Evolutionary conservation across 2,113 vertebrate species (phyloP), one percentile per base, ranked within the genome.

Genomic region (Tenrec ecaudatus): DNA sequence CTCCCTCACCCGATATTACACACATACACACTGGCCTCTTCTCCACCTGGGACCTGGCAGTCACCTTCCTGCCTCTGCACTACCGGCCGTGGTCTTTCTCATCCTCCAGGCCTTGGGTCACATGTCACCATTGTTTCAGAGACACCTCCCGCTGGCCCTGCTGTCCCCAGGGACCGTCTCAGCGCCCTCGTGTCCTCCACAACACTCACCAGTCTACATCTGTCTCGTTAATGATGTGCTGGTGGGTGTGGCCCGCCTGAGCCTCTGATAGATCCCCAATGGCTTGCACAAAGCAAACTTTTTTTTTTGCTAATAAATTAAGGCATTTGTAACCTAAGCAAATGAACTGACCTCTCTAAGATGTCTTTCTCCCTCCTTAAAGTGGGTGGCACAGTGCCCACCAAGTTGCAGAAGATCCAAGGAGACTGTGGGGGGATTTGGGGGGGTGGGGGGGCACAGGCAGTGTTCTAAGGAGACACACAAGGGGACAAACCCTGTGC

Each of bases 41-140:
- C 68, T 17, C 22, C 3, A 1, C 66, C 66, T n/a, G 57, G n/a
- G 75, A 10, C 36, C 80, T 40, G 27, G 1, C 40, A 0, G 3
- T 16, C 19, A n/a, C 82, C 79, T 38, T 73, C 90, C 87, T 33
- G 36, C 16, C 77, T 33, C 76, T 62, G 47, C 27, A 17, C n/a
- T 29, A 33, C 38, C 15, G 1, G 2, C 77, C 40, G 19, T 29
- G 58, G 8, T 14, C 31, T 77, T 57, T 40, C 68, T 47, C 27
- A 29, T 11, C 47, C 43, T 68, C 80, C 80, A 60, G 4, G 25
- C 17, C 27, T 16, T 66, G 43, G 19, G 38, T 3, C 22, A 27
- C 36, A 25, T 3, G 33, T 9, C 23, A 20, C 22, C 10, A 0
- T 53, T 10, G 2, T 31, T 11, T 31, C 6, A 0, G 3, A 29